phyloP scores from a whole-genome alignment of 2,888 invertebrate species.

The Busseola fusca region DNA sequence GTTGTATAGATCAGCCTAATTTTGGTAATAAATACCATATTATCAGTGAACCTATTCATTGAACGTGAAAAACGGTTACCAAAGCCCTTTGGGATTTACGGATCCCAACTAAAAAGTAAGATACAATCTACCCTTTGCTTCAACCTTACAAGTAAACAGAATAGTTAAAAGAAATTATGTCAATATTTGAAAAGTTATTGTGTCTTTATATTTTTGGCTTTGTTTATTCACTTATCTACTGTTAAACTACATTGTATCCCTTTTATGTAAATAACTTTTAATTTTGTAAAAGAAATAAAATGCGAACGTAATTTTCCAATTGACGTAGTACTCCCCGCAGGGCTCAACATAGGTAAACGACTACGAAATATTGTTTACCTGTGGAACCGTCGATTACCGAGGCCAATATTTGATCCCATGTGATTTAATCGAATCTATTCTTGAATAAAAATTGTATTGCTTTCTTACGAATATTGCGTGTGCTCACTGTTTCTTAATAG shows the following conservation, averaged over 20 bases:
- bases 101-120: conserved; percentile 41
- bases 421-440: conserved; percentile 41
- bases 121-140: conserved; percentile 26
- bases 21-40: conserved; percentile 39
- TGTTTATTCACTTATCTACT: conserved; percentile 16
- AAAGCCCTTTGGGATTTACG: conserved; percentile 33
- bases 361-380: conserved; percentile 41
- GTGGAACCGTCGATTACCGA: conserved; percentile 36
- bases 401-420: conserved; percentile 46
- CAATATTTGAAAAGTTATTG: conserved; percentile 34
- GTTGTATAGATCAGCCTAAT: background rate
- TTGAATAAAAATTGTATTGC: conserved; percentile 37
- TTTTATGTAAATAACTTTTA: background rate
- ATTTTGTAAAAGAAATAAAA: conserved; percentile 22
- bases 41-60: conserved; percentile 44
- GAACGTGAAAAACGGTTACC: conserved; percentile 43
- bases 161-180: conserved; percentile 25
- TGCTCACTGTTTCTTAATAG: conserved; percentile 3
- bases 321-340: conserved; percentile 22
- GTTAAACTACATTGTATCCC: conserved; percentile 23
- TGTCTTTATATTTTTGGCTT: conserved; percentile 7
- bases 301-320: conserved; percentile 25
- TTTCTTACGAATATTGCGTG: conserved; percentile 4
- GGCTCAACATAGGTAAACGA: conserved; percentile 38
- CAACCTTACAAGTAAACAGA: conserved; percentile 24